Evolutionary conservation across 2,888 invertebrate genomes (phyloP), one percentile per base, ranked within the genome.

Genomic region (Troides oblongomaculatus): DNA sequence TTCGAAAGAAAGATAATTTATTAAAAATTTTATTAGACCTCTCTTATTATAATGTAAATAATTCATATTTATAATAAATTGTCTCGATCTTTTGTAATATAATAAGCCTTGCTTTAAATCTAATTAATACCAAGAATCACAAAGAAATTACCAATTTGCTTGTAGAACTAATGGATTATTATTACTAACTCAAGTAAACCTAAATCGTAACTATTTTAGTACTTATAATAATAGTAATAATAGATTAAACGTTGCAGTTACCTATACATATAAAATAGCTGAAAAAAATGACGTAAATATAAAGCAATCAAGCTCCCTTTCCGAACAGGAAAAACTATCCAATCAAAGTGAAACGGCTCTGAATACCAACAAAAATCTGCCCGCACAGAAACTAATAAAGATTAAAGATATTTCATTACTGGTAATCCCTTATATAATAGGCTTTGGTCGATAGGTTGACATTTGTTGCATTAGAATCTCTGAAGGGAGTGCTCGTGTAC

Each of bases 351-450:
- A 56, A 71, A 46, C 71, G 66, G 64, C 60, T 60, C 62, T 72
- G 75, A 76, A 78, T 77, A 72, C 74, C 73, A 72, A 76, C 76
- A 79, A 71, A 74, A 75, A 79, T 78, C 77, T 78, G 76, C 74
- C 70, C 72, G 71, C 76, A 73, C 70, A 74, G 74, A 76, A 79
- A 82, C 87, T 88, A 88, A 88, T 88, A 89, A 85, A 90, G 91
- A 91, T 90, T 90, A 90, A 90, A 90, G 86, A 90, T 91, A 90
- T 90, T 90, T 89, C 91, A 90, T 90, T 91, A 91, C 90, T 77
- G 80, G 82, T 89, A 90, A 91, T 90, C 91, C 89, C 72, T 74
- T 76, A 76, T 76, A 81, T 90, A 91, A 90, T 90, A 89, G 90
- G 90, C 86, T 91, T 90, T 88, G 73, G 76, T 74, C 75, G 76